phyloP scores from a whole-genome alignment of 64 coral and sea anemone species.

The Astreopora myriophthalma region DNA sequence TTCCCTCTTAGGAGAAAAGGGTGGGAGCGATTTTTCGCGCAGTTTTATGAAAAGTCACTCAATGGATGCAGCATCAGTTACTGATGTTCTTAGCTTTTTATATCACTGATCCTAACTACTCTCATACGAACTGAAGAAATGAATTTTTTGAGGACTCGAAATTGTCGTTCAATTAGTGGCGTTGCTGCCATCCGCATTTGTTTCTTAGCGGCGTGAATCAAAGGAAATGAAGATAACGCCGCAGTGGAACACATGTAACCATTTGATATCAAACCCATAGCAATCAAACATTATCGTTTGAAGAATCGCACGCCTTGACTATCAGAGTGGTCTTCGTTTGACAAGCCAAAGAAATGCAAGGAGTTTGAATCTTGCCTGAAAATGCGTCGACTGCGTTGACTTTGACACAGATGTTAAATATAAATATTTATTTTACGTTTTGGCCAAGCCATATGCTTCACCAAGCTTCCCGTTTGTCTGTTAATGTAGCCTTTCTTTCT shows the following conservation, averaged over 20 bases:
- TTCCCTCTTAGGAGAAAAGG: neutral
- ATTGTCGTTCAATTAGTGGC: constrained; percentile 4
- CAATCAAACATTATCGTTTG: neutral
- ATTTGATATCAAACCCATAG: neutral
- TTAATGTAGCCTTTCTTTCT: constrained; percentile 33
- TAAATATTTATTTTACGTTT: constrained; percentile 36
- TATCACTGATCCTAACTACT: neutral
- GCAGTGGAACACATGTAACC: neutral
- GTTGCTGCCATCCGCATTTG: neutral
- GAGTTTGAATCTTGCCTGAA: neutral
- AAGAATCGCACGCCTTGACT: neutral
- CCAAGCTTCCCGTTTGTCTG: constrained; percentile 43
- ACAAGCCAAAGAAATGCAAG: neutral
- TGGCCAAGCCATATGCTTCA: constrained; percentile 5
- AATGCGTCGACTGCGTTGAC: neutral
- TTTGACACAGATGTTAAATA: constrained; percentile 21
- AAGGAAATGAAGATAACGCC: neutral
- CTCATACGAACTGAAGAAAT: neutral
- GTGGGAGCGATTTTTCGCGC: neutral
- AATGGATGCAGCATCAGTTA: neutral
- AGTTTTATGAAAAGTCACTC: neutral
- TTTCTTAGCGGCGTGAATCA: neutral
- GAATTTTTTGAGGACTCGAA: neutral
- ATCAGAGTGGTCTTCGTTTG: neutral
- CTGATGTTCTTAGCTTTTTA: neutral